Evolutionary conservation across 2,113 vertebrate genomes (phyloP), one percentile per base, ranked within the genome.

Genomic region (Phrynosoma blainvillii): DNA sequence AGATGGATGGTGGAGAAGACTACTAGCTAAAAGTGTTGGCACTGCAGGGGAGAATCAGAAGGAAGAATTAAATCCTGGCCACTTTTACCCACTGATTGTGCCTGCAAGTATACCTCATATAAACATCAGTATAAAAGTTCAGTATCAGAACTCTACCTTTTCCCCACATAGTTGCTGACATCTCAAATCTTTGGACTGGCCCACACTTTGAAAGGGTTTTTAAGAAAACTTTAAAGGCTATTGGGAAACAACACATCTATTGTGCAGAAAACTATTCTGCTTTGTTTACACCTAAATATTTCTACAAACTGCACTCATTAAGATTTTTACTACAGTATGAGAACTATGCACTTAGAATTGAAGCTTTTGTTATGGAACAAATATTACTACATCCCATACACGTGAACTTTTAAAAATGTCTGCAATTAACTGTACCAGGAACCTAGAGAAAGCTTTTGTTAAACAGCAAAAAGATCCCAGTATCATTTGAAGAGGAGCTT

Each of bases 231-330:
- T 87, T 75, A 88, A 93, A 94, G 92, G 89, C 91, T 82, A 87
- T 56, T 1, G 66, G 0, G 0, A 94, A 92, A 96, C 94, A 96
- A 95, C 90, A 94, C 93, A 95, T 90, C 89, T 93, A 90, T 88
- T 95, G 93, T 93, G 88, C 93, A 89, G 79, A 75, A 93, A 95
- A 93, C 13, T 16, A 73, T 90, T 86, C 89, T 84, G 90, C 85
- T 95, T 89, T 94, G 93, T 94, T 94, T 95, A 93, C 84, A 90
- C 91, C 84, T 92, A 95, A 93, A 85, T 91, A 90, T 91, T 94
- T 90, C 94, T 84, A 66, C 91, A 95, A 93, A 94, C 90, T 90
- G 90, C 88, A 84, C 7, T 84, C 42, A 5, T 90, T 93, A 94
- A 89, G 86, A 83, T 94, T 89, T 91, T 92, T 87, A 84, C 76